Evolutionary conservation across 1,140 invertebrate species (phyloP), one percentile per base, ranked within the genome.

Genomic region (Sipha flava): DNA sequence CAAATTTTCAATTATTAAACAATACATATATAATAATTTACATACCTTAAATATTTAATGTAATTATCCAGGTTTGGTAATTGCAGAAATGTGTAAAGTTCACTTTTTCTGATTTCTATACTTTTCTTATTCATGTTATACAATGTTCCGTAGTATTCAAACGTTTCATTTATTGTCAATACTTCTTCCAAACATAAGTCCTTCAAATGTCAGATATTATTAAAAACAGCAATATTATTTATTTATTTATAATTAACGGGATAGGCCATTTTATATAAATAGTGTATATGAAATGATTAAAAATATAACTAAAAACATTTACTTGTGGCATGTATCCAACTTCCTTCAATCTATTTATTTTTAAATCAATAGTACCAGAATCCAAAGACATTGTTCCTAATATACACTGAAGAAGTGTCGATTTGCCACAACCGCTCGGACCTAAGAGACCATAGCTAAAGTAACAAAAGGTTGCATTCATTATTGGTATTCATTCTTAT

Each of bases 381-480:
- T 95, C 92, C 52, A 96, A 87, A 81, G 91, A 87, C 79, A 92
- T 87, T 81, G 92, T 87, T 23, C 94, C 94, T 0, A 96, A 93
- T 79, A 95, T 93, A 84, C 93, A 95, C 9, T 92, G 92, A 0
- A 97, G 87, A 3, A 96, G 86, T 0, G 95, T 96, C 1, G 92
- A 93, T 88, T 95, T 94, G 7, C 92, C 92, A 84, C 92, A 93
- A 21, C 94, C 94, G 81, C 92, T 95, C 45, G 92, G 93, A 18
- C 93, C 93, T 40, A 96, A 87, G 3, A 96, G 87, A 79, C 94
- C 94, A 85, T 96, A 96, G 85, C 93, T 95, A 86, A 16, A 23
- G 23, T 12, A 40, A 62, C 21, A 23, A 6, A 40, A 6, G 10
- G 4, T 40, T 40, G 5, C 4, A 40, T 40, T n/a, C n/a, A 40